Evolutionary conservation across 2,113 vertebrate species (phyloP).

Genomic region (Pseudopodoces humilis): DNA sequence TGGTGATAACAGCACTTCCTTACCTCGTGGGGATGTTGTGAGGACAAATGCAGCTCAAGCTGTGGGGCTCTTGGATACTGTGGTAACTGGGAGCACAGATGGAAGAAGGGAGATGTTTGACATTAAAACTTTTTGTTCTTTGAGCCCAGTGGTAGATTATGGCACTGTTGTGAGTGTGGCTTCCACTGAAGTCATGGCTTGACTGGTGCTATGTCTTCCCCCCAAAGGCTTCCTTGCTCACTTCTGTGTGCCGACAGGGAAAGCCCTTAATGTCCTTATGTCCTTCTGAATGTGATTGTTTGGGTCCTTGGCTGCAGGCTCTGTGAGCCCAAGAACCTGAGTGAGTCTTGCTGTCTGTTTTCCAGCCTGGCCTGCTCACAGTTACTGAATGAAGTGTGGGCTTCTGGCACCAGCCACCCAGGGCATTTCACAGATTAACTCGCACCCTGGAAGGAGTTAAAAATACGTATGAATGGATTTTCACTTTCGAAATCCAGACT

Average conservation of each 20-base stretch:
- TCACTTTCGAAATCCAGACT: not conserved
- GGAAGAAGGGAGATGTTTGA: not conserved
- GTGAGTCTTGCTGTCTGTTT: not conserved
- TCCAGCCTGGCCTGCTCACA: not conserved
- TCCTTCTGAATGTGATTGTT: not conserved
- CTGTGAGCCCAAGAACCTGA: not conserved
- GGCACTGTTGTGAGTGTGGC: not conserved
- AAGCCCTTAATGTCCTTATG: fast-evolving
- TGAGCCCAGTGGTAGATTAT: not conserved
- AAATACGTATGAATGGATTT: not conserved
- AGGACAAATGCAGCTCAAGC: constrained; percentile 1
- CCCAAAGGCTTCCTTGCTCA: not conserved
- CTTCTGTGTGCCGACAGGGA: not conserved
- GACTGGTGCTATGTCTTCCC: not conserved
- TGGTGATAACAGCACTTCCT: constrained; percentile 58
- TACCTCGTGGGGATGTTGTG: constrained; percentile 25
- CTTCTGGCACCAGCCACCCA: not conserved
- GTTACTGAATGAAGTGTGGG: not conserved
- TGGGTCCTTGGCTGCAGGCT: not conserved
- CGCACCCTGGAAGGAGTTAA: constrained; percentile 8
- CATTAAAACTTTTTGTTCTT: not conserved
- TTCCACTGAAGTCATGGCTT: not conserved
- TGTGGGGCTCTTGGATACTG: not conserved
- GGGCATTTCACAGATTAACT: not conserved
- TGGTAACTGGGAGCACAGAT: not conserved